Percentiles rank a stretch among this genome's conserved stretches.
phyloP scores from a whole-genome alignment of 2,113 vertebrate genomes.

The Taxidea taxus region DNA sequence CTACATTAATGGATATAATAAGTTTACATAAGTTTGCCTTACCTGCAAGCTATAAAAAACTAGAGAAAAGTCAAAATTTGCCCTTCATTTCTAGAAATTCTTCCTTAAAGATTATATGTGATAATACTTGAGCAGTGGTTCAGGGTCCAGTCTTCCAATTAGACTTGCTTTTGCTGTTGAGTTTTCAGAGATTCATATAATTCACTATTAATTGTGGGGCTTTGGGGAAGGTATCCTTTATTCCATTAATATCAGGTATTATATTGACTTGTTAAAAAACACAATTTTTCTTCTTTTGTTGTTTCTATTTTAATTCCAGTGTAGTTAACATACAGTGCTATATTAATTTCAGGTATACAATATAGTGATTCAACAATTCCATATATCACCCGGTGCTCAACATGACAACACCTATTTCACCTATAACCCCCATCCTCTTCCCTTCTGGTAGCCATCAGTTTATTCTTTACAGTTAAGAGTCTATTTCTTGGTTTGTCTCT shows the following conservation, averaged over 20 bases:
- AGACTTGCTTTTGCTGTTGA: background rate
- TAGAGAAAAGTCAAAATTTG: background rate
- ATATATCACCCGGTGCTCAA: background rate
- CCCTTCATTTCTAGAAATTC: background rate
- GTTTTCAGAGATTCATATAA: background rate
- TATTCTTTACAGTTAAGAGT: background rate
- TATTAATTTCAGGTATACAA: background rate
- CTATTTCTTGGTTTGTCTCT: background rate
- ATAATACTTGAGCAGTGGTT: background rate
- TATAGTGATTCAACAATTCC: background rate
- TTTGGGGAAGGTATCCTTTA: background rate
- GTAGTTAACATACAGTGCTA: background rate
- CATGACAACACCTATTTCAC: background rate
- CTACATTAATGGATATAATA: background rate
- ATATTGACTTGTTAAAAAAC: background rate
- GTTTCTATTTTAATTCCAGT: background rate
- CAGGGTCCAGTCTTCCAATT: background rate
- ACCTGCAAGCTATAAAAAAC: background rate
- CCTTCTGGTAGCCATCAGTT: background rate
- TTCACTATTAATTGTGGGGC: background rate
- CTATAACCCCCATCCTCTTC: background rate
- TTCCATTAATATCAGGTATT: background rate
- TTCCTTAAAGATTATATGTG: background rate
- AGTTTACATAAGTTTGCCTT: background rate
- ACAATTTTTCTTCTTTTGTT: background rate